These are phyloP conservation scores for Podargus strigoides DNA, from an alignment of 2,797 vertebrate genomes.

Conservation along the genomic window DNA sequence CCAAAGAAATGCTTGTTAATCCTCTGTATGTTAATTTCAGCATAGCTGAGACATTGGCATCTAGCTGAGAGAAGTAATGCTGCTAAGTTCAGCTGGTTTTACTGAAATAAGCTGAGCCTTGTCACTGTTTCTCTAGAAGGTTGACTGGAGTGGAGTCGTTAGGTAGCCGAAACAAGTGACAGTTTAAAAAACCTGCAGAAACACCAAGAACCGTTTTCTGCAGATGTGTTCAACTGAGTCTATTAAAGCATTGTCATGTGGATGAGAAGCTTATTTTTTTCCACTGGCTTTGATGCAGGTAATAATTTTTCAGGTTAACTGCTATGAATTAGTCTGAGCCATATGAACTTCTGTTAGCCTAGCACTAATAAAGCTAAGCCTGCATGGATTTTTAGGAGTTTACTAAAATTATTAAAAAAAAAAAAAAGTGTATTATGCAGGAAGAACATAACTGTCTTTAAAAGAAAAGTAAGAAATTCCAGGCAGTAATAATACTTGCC, in stretches of 20 bases:
- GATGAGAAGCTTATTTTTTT: neutral
- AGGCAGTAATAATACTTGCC: neutral
- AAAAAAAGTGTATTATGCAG: no score
- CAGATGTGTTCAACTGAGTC: neutral
- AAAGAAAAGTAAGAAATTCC: neutral
- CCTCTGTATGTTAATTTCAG: neutral
- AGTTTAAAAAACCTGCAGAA: neutral
- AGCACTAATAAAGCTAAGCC: neutral
- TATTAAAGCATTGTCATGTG: neutral
- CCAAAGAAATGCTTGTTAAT: neutral
- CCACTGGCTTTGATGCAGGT: neutral
- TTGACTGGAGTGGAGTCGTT: neutral
- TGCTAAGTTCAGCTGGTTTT: neutral
- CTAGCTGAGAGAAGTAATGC: neutral
- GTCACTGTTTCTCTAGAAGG: neutral
- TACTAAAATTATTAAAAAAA: neutral
- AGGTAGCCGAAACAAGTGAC: neutral
- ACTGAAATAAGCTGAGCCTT: neutral
- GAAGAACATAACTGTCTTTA: neutral
- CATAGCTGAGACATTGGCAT: neutral
- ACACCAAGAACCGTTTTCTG: neutral
- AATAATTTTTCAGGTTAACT: neutral
- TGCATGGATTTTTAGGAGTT: neutral
- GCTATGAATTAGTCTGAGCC: neutral
- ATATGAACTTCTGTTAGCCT: neutral